Evolutionary conservation across 2,888 invertebrate species (phyloP), one percentile per base, ranked within the genome.

Genomic region (Litoditis marina): DNA sequence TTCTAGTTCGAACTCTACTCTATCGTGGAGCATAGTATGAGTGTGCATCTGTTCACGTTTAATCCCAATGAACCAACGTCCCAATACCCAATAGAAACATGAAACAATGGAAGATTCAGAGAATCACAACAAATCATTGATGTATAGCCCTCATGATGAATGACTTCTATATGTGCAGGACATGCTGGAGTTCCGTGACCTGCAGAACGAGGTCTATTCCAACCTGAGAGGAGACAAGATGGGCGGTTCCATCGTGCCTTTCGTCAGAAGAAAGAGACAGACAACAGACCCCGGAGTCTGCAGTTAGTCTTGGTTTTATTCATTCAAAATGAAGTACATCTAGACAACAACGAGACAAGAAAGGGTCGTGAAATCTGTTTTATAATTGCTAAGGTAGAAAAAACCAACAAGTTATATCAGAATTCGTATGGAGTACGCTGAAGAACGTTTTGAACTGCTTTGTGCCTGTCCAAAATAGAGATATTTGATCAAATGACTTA

Each of bases 251-350:
- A 59, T 69, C 8, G 62, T 72, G 36, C 72, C 72, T 44, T 69
- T 72, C 28, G 69, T 65, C 42, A 59, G 72, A 55, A 66, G 65
- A 59, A 69, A 69, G 68, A 63, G 72, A 50, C 72, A 72, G 52
- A 72, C 69, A 4, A 68, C 68, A 3, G 36, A 60, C 27, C 68
- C 69, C 11, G 72, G 72, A 60, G 72, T 69, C 19, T 68, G 67
- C 60, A 50, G 69, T 69, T 46, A 50, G 66, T 53, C 13, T n/a
- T n/a, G n/a, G n/a, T n/a, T n/a, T n/a, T n/a, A n/a, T n/a, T n/a
- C n/a, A n/a, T n/a, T n/a, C n/a, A n/a, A n/a, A n/a, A n/a, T n/a
- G n/a, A n/a, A n/a, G n/a, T n/a, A n/a, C n/a, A n/a, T n/a, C n/a
- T n/a, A n/a, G n/a, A n/a, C n/a, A n/a, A n/a, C n/a, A n/a, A n/a